A percentile compares a stretch with the other conserved stretches of the same genome.
These are phyloP conservation scores for Toxotes lorentzi DNA, from an alignment of 2,797 vertebrate species.

Conservation along the genomic window DNA sequence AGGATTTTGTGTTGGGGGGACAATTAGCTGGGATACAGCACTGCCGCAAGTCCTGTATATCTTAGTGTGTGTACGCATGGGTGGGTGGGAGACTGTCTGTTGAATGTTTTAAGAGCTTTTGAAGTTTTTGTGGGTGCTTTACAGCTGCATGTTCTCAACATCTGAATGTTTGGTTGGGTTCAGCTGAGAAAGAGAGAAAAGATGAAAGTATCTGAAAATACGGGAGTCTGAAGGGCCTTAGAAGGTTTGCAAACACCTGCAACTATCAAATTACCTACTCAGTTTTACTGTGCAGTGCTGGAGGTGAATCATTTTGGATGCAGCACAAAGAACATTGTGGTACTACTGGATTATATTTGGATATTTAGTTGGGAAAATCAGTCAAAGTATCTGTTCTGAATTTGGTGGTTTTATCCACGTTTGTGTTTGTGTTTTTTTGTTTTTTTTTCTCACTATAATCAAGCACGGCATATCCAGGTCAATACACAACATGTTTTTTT, in stretches of 20 bases:
- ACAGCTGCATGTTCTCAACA: conserved; percentile 1
- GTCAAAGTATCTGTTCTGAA: background rate
- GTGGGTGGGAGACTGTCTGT: conserved; percentile 2
- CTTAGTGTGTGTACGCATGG: conserved; percentile 3
- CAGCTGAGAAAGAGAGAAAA: background rate
- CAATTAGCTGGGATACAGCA: conserved; percentile 62
- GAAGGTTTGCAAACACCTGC: background rate
- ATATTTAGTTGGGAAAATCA: conserved; percentile 3
- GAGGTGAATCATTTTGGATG: background rate
- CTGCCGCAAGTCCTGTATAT: conserved; percentile 26
- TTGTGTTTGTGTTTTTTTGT: no score
- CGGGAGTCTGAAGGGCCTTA: background rate
- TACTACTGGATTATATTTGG: background rate
- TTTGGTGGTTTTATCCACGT: no score
- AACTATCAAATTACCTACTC: conserved; percentile 3
- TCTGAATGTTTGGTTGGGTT: conserved; percentile 14
- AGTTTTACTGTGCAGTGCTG: background rate
- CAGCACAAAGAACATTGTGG: background rate
- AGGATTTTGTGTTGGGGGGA: conserved; percentile 39
- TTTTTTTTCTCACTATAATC: no score
- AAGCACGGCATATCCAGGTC: no score
- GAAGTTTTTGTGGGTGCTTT: background rate
- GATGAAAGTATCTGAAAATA: background rate
- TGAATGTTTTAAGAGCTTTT: conserved; percentile 7
- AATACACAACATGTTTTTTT: no score